Evolutionary conservation across 1,140 invertebrate genomes (phyloP).

Genomic region (Drosophila carrolli): DNA sequence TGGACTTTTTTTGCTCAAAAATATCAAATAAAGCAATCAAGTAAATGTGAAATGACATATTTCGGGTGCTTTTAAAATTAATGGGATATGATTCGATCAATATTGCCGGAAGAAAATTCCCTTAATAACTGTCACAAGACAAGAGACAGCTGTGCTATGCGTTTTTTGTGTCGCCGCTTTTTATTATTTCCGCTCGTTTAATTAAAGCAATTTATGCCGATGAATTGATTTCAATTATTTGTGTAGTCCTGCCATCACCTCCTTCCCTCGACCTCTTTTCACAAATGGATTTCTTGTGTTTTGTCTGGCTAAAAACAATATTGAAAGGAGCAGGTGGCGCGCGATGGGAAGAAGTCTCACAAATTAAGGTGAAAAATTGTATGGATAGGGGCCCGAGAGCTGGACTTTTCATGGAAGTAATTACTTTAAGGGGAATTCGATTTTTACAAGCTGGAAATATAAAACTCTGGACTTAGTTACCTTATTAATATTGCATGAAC

Average conservation of each 20-base stretch:
- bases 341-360: background rate
- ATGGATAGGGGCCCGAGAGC: background rate
- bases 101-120: background rate
- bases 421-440: too few species aligned
- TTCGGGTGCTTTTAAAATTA: background rate
- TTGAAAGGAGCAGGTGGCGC: constrained; percentile 21
- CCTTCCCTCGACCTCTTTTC: constrained; percentile 5
- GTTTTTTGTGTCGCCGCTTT: background rate
- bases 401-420: background rate
- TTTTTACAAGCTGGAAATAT: too few species aligned
- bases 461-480: too few species aligned
- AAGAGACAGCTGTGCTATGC: constrained; percentile 1
- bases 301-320: constrained; percentile 23
- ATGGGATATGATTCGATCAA: background rate
- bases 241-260: constrained; percentile 12
- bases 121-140: background rate
- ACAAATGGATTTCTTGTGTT: constrained; percentile 59
- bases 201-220: constrained; percentile 55
- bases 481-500: too few species aligned
- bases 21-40: too few species aligned
- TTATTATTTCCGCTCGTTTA: constrained; percentile 20
- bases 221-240: constrained; percentile 59
- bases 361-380: background rate
- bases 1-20: too few species aligned
- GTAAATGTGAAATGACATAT: background rate